A percentile compares a stretch with the other conserved stretches of the same genome.
These are phyloP conservation scores for Brachyopa scutellaris DNA, from an alignment of 2,888 invertebrate genomes.

Conservation along the genomic window DNA sequence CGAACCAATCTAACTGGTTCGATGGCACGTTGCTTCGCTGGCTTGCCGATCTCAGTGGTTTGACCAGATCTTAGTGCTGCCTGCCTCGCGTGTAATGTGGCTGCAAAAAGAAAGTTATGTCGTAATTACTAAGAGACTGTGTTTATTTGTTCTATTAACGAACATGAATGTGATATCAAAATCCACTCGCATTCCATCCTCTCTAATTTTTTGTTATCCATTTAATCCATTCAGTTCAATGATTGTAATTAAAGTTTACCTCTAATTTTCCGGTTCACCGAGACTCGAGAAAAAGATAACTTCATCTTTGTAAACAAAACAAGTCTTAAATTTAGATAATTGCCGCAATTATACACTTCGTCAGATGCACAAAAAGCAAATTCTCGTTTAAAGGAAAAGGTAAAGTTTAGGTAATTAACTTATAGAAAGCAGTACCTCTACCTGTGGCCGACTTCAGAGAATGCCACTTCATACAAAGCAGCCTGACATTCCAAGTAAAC, in stretches of 20 bases:
- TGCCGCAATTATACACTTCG: slow-evolving; percentile 42
- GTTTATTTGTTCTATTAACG: slow-evolving; percentile 52
- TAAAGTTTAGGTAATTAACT: slow-evolving; percentile 45
- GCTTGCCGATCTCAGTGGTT: slow-evolving; percentile 9
- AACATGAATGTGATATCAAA: slow-evolving; percentile 10
- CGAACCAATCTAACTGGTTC: slow-evolving; percentile 5
- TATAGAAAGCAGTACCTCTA: slow-evolving; percentile 41
- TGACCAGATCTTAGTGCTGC: slow-evolving; percentile 41
- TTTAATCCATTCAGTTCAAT: slow-evolving; percentile 4
- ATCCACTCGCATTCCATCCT: slow-evolving; percentile 43
- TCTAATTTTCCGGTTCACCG: slow-evolving; percentile 30
- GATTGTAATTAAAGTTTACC: slow-evolving; percentile 23
- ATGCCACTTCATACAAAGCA: slow-evolving; percentile 21
- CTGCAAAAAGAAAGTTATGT: slow-evolving; percentile 68
- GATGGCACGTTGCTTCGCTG: slow-evolving; percentile 22
- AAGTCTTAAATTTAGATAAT: too few species aligned
- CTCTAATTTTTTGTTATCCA: neutral
- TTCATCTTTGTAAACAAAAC: too few species aligned
- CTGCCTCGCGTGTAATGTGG: slow-evolving; percentile 24
- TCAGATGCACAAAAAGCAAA: slow-evolving; percentile 25
- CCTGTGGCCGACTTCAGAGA: neutral
- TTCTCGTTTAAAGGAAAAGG: too few species aligned
- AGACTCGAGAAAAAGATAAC: slow-evolving; percentile 10
- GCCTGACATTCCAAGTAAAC: slow-evolving; percentile 9
- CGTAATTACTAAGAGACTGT: slow-evolving; percentile 56